These are phyloP conservation scores for Molanna angustata DNA, from an alignment of 2,888 invertebrate species.

Conservation along the genomic window DNA sequence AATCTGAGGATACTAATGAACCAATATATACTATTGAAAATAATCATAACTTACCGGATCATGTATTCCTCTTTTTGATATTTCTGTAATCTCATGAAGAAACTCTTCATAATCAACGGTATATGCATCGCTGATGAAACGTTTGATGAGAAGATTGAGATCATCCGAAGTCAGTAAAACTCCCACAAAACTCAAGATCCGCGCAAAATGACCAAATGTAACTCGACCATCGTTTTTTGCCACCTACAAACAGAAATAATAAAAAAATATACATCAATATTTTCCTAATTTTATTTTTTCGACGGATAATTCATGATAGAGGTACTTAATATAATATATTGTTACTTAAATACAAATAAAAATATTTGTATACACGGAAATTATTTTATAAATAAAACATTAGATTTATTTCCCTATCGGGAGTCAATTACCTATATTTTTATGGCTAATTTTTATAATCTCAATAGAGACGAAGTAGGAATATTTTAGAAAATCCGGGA, in stretches of 20 bases:
- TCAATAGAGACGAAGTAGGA: too few species aligned
- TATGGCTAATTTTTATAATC: too few species aligned
- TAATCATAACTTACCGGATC: slow-evolving; percentile 39
- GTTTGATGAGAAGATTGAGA: slow-evolving; percentile 69
- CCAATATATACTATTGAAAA: too few species aligned
- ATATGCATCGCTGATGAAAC: slow-evolving; percentile 73
- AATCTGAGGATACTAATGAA: too few species aligned
- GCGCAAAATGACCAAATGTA: slow-evolving; percentile 73
- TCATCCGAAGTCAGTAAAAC: slow-evolving; percentile 68
- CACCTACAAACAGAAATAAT: slow-evolving; percentile 48
- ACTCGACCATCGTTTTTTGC: slow-evolving; percentile 73
- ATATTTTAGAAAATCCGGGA: too few species aligned
- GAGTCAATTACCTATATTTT: too few species aligned
- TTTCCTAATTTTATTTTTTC: not conserved
- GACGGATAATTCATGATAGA: not conserved
- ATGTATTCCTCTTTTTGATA: slow-evolving; percentile 35
- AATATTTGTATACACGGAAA: not conserved
- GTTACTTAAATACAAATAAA: not conserved
- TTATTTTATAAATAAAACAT: too few species aligned
- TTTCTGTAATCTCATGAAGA: slow-evolving; percentile 20
- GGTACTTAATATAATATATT: not conserved
- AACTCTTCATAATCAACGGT: slow-evolving; percentile 78
- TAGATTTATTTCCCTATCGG: too few species aligned
- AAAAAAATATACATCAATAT: not conserved
- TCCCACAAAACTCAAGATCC: slow-evolving; percentile 69